Base-by-base conservation (phyloP, 2,113 vertebrate genomes). In the Leiothrix lutea region DNA sequence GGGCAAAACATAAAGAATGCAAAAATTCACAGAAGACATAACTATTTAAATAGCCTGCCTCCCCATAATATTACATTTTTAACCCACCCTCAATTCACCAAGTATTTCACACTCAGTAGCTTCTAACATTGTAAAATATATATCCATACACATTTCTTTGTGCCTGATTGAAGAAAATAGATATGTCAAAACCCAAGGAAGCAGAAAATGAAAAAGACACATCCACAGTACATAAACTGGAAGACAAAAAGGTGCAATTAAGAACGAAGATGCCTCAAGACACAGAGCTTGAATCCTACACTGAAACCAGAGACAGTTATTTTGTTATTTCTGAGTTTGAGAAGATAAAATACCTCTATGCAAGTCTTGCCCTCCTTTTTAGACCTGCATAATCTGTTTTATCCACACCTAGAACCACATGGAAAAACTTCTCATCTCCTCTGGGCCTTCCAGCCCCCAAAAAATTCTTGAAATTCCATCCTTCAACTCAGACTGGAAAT, bases 381-480 rank as follows among this genome's bases (percentile, higher is more conserved):
- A 62, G 21, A 65, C 22, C 21, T 48, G 19, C 28, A 51, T 31
- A 87, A 71, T 20, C 47, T 73, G n/a, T 6, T 86, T n/a, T 36
- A 62, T 23, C 28, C 86, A 81, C 70, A 69, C 50, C 33, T 50
- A 86, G 58, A 95, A 35, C 2, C 11, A 86, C 25, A n/a, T 42
- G 35, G 33, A 53, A 84, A 95, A 54, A 66, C 0, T 8, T 33
- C 8, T 72, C 19, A 8, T 86, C 38, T 86, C n/a, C 61, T 73
- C 80, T 60, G 23, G 28, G 25, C 22, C 23, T 61, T 19, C 65
- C 25, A 60, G 12, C 11, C 38, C 54, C 36, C 4, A 1, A 70
- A 38, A 90, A 94, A 58, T 80, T 72, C 80, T 47, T 92, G 87
- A 91, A 89, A 95, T 88, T 88, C 80, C 91, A 83, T 88, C 91